Evolutionary conservation across 1,140 invertebrate genomes (phyloP).

Genomic region (silkworm (Bombyx mori)): ASM3026992v2 NC_085110.1:15612501-15613000

Average conservation of each 20-base stretch:
- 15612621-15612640: constrained; percentile 64
- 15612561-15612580: constrained; percentile 41
- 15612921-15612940: constrained; percentile 29
- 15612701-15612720: constrained; percentile 23
- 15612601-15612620: constrained; percentile 58
- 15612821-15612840: not conserved
- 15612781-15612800: constrained; percentile 13
- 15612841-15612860: not conserved
- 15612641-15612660: constrained; percentile 36
- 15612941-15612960: constrained; percentile 28
- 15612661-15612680: constrained; percentile 32
- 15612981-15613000: constrained; percentile 70
- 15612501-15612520: constrained; percentile 67
- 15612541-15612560: constrained; percentile 45
- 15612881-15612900: constrained; percentile 1
- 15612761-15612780: constrained; percentile 55
- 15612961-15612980: constrained; percentile 69
- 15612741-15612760: constrained; percentile 52
- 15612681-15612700: constrained; percentile 8
- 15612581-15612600: constrained; percentile 54
- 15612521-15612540: constrained; percentile 69
- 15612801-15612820: constrained; percentile 17
- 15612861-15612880: constrained; percentile 2
- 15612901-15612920: constrained; percentile 9
- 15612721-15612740: constrained; percentile 26